These are phyloP conservation scores for Lamellibrachia satsuma DNA, from an alignment of 2,888 invertebrate genomes.

Conservation along the genomic window DNA sequence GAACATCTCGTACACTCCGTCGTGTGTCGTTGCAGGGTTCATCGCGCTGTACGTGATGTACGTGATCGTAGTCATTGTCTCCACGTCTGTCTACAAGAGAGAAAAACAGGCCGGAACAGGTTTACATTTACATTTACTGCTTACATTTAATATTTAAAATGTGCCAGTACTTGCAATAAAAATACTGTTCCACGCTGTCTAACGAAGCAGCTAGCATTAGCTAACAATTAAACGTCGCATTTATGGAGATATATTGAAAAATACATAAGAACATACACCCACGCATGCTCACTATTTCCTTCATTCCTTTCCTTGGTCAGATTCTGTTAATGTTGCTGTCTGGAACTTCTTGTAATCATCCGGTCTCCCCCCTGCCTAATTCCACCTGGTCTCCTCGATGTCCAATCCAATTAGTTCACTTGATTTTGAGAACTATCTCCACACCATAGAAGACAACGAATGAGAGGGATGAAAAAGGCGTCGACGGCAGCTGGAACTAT, in stretches of 20 bases:
- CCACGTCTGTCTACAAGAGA: constrained; percentile 53
- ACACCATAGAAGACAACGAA: too few species aligned
- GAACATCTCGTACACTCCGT: not conserved
- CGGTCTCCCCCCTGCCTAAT: too few species aligned
- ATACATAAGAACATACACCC: not conserved
- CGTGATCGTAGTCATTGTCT: constrained; percentile 68
- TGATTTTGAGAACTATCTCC: too few species aligned
- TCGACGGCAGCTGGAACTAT: too few species aligned
- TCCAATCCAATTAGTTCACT: too few species aligned
- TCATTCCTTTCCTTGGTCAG: too few species aligned
- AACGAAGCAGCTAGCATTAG: not conserved
- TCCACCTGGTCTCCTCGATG: too few species aligned
- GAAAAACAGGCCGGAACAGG: constrained; percentile 31
- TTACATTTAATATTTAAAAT: not conserved
- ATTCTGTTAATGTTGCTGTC: too few species aligned
- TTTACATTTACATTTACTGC: not conserved
- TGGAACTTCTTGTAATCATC: too few species aligned
- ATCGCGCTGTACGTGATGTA: constrained; percentile 67
- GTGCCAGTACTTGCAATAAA: too few species aligned
- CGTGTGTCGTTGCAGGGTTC: constrained; percentile 58
- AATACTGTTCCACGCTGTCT: not conserved
- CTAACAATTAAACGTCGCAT: not conserved
- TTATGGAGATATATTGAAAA: not conserved
- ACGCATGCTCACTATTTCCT: not conserved
- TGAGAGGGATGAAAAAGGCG: too few species aligned